Percentiles rank a stretch among this genome's conserved stretches.
Evolutionary conservation across 2,113 vertebrate species (phyloP).

Genomic region (Glareola pratincola): DNA sequence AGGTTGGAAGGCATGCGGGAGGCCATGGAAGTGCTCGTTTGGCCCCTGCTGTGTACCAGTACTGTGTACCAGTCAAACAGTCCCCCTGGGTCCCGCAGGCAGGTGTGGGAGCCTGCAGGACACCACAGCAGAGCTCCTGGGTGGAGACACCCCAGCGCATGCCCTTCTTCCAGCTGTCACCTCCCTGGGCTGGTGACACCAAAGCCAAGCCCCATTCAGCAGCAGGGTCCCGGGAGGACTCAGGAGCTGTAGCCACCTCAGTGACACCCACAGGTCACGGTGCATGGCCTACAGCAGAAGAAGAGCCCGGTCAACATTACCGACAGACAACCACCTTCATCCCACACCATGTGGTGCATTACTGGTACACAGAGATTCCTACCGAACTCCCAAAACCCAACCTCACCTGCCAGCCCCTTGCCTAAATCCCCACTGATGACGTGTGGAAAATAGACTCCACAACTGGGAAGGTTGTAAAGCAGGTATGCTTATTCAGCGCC

Average conservation of each 20-base stretch:
- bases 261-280: not conserved
- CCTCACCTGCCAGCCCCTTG: not conserved
- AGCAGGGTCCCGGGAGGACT: not conserved
- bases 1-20: not conserved
- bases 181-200: not conserved
- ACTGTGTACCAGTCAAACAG: too few relatives aligned
- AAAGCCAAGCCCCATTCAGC: not conserved
- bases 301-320: not conserved
- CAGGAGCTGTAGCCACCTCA: not conserved
- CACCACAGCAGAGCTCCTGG: not conserved
- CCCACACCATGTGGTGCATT: not conserved
- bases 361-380: not conserved
- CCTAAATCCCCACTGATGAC: not conserved
- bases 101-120: not conserved
- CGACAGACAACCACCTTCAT: not conserved
- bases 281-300: not conserved
- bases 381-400: not conserved
- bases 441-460: too few relatives aligned
- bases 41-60: too few relatives aligned
- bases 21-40: rapidly evolving
- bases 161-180: not conserved
- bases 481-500: too few relatives aligned
- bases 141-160: not conserved
- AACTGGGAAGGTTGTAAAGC: too few relatives aligned
- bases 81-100: rapidly evolving